Evolutionary conservation across 1,140 invertebrate species (phyloP).

Genomic region (Drosophila ananassae): DNA sequence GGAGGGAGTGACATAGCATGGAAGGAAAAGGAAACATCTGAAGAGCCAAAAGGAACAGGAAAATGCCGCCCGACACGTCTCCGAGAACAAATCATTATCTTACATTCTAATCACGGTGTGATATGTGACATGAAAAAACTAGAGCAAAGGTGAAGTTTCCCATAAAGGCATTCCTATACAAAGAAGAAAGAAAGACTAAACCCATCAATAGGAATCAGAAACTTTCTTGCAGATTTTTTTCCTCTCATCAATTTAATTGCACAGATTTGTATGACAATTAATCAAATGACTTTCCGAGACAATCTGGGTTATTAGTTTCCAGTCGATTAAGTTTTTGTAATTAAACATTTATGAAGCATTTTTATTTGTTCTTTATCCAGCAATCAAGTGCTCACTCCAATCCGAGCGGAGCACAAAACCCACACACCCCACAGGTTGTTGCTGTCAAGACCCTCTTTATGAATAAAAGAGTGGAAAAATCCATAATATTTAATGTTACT

Average conservation of each 20-base stretch:
- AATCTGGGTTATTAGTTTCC: slow-evolving; percentile 24
- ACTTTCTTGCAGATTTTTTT: not conserved
- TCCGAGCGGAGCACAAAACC: slow-evolving; percentile 39
- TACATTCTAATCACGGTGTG: slow-evolving; percentile 60
- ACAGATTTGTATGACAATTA: slow-evolving; percentile 19
- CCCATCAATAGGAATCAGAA: slow-evolving; percentile 1
- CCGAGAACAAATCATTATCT: slow-evolving; percentile 48
- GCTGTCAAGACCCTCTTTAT: slow-evolving; percentile 21
- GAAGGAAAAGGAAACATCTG: slow-evolving; percentile 38
- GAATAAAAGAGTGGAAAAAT: slow-evolving; percentile 32
- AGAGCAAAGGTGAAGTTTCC: slow-evolving; percentile 40
- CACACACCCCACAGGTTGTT: slow-evolving; percentile 23
- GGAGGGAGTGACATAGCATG: slow-evolving; percentile 21
- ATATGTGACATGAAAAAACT: slow-evolving; percentile 37
- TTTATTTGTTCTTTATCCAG: slow-evolving; percentile 26
- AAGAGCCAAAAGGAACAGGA: slow-evolving; percentile 56
- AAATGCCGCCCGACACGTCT: slow-evolving; percentile 43
- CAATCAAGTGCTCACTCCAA: slow-evolving; percentile 29
- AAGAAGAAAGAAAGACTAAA: not conserved
- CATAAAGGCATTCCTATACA: not conserved
- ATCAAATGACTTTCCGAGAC: slow-evolving; percentile 2
- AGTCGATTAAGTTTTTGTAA: slow-evolving; percentile 31
- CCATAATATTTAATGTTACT: slow-evolving; percentile 50
- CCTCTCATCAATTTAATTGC: not conserved
- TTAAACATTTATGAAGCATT: slow-evolving; percentile 19